These are phyloP conservation scores for Polyommatus iphigenia DNA, from an alignment of 2,888 invertebrate genomes.

Conservation along the genomic window DNA sequence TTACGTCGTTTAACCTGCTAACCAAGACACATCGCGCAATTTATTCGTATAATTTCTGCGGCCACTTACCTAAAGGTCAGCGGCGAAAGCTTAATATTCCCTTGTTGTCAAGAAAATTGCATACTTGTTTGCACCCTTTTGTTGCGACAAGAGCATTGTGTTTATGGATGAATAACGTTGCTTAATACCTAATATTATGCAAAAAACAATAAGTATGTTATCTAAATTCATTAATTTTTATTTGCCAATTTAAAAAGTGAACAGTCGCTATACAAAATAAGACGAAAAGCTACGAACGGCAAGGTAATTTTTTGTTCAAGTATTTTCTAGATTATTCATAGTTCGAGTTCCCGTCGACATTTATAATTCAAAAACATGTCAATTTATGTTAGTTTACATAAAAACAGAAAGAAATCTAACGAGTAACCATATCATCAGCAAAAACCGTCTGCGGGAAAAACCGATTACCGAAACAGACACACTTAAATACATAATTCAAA, in stretches of 20 bases:
- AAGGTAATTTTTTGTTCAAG: background rate
- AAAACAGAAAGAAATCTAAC: background rate
- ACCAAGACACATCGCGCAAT: constrained; percentile 7
- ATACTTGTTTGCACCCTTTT: constrained; percentile 25
- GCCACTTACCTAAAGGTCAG: constrained; percentile 15
- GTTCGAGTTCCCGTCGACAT: no score
- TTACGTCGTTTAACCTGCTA: background rate
- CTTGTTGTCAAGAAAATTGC: constrained; percentile 19
- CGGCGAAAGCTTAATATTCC: constrained; percentile 3
- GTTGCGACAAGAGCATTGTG: background rate
- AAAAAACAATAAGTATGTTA: background rate
- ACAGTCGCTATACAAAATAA: background rate
- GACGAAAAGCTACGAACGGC: background rate
- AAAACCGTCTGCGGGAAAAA: constrained; percentile 1
- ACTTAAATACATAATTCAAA: constrained; percentile 2
- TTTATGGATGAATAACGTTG: constrained; percentile 7
- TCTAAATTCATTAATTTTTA: background rate
- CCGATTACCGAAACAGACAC: background rate
- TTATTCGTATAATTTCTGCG: constrained; percentile 18
- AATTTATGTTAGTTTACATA: background rate
- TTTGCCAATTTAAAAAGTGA: background rate
- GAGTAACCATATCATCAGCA: background rate
- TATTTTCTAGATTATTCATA: background rate
- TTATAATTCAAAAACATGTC: no score
- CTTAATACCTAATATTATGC: background rate